Evolutionary conservation across 1,140 invertebrate genomes (phyloP).

Genomic region (Drosophila leontia): DNA sequence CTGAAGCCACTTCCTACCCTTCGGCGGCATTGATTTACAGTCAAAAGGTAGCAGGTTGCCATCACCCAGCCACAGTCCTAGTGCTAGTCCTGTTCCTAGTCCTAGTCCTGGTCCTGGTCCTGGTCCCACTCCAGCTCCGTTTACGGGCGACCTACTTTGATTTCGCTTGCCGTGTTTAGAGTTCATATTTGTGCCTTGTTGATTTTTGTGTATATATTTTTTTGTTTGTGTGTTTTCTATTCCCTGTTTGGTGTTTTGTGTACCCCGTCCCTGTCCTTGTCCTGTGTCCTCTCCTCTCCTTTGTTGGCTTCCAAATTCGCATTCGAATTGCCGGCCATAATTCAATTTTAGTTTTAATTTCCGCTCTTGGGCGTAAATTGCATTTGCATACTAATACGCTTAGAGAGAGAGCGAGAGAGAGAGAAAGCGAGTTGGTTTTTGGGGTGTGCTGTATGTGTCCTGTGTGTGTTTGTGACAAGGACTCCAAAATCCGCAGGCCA

Average conservation of each 20-base stretch:
- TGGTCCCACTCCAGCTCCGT: not conserved
- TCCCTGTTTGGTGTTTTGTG: slow-evolving; percentile 8
- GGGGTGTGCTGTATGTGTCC: slow-evolving; percentile 4
- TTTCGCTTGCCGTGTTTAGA: slow-evolving; percentile 57
- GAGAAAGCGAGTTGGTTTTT: not conserved
- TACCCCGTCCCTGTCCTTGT: not conserved
- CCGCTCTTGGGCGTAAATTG: slow-evolving; percentile 75
- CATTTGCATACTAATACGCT: slow-evolving; percentile 65
- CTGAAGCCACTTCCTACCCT: not conserved
- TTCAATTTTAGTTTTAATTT: slow-evolving; percentile 84
- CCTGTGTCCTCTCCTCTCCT: not conserved
- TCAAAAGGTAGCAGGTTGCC: slow-evolving; percentile 52
- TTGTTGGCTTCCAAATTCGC: slow-evolving; percentile 9
- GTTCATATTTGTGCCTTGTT: slow-evolving; percentile 62
- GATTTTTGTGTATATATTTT: slow-evolving; percentile 39
- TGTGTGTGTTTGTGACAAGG: slow-evolving; percentile 21
- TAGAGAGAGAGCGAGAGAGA: not conserved
- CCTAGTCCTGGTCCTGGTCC: not conserved
- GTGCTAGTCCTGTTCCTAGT: not conserved
- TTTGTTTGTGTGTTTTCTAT: slow-evolving; percentile 1
- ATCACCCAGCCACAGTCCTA: not conserved
- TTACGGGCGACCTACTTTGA: slow-evolving; percentile 52
- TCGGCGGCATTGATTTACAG: slow-evolving; percentile 55
- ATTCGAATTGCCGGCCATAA: slow-evolving; percentile 61
- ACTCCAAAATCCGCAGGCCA: slow-evolving; percentile 21